A percentile compares a stretch with the other conserved stretches of the same genome.
Conservation (phyloP, 2,888 invertebrate genomes). For the Rambutsinella grinnellia region DNA sequence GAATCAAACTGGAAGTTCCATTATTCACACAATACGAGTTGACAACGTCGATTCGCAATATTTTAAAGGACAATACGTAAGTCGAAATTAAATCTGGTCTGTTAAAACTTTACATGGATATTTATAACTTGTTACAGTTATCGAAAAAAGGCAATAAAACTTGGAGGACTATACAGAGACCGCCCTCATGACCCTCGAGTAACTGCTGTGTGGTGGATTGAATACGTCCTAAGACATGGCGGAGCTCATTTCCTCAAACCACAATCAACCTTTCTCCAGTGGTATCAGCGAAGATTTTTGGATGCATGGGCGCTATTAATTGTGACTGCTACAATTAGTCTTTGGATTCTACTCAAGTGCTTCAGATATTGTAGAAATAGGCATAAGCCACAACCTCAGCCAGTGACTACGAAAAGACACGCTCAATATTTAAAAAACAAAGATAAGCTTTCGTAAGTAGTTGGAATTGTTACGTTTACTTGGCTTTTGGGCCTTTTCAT, state of each 20-base stretch:
- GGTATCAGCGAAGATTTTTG: slow-evolving; percentile 52
- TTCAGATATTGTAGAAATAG: background rate
- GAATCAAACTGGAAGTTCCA: slow-evolving; percentile 40
- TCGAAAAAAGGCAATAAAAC: slow-evolving; percentile 38
- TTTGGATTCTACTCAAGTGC: background rate
- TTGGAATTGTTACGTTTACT: background rate
- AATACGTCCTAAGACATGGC: slow-evolving; percentile 54
- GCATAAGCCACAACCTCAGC: background rate
- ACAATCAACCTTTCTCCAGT: slow-evolving; percentile 31
- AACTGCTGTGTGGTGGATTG: slow-evolving; percentile 58
- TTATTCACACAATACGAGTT: slow-evolving; percentile 51
- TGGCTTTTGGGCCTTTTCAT: no score
- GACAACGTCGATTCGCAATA: slow-evolving; percentile 36
- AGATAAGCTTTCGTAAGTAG: slow-evolving; percentile 40
- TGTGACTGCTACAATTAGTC: background rate
- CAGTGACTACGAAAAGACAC: slow-evolving; percentile 9
- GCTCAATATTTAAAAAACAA: slow-evolving; percentile 19
- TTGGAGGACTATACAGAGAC: slow-evolving; percentile 49
- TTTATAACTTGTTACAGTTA: no score
- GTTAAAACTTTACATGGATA: no score
- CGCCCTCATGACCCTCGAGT: slow-evolving; percentile 46
- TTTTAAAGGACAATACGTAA: slow-evolving; percentile 51
- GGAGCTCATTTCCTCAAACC: slow-evolving; percentile 46
- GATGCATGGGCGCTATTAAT: slow-evolving; percentile 47
- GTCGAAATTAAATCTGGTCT: no score